phyloP scores from a whole-genome alignment of 2,113 vertebrate genomes.

The Girardinichthys multiradiatus region DNA sequence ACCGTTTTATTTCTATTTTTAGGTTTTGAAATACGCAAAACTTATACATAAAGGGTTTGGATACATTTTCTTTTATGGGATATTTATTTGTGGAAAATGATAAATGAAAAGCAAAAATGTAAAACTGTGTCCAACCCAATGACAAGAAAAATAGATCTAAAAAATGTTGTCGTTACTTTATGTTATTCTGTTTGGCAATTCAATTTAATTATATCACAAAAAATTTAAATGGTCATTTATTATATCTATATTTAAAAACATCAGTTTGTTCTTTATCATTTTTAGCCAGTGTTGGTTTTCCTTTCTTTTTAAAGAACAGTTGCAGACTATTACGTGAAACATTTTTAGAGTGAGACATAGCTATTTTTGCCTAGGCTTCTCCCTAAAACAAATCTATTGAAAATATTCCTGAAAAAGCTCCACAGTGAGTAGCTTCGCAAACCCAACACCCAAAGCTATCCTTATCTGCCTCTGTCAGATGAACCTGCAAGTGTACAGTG shows the following conservation, averaged over 20 bases:
- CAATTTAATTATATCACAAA: no score
- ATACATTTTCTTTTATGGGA: no score
- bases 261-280: conserved; percentile 21
- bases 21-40: no score
- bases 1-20: no score
- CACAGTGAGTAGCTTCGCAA: conserved; percentile 38
- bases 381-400: conserved; percentile 54
- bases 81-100: no score
- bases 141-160: no score
- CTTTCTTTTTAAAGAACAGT: conserved; percentile 11
- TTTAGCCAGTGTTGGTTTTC: conserved; percentile 32
- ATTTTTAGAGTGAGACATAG: conserved; percentile 53
- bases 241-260: background rate
- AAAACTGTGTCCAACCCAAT: no score
- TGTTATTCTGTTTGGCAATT: no score
- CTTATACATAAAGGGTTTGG: no score
- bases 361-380: conserved; percentile 40
- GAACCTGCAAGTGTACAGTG: conserved; percentile 31
- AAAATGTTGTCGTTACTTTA: no score
- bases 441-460: conserved; percentile 43
- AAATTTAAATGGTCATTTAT: conserved; percentile 40
- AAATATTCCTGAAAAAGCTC: conserved; percentile 53
- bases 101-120: no score
- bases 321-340: conserved; percentile 21
- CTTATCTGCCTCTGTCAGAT: conserved; percentile 73